Base-by-base conservation (phyloP, 2,113 vertebrate species). In the Oophaga pumilio region DNA sequence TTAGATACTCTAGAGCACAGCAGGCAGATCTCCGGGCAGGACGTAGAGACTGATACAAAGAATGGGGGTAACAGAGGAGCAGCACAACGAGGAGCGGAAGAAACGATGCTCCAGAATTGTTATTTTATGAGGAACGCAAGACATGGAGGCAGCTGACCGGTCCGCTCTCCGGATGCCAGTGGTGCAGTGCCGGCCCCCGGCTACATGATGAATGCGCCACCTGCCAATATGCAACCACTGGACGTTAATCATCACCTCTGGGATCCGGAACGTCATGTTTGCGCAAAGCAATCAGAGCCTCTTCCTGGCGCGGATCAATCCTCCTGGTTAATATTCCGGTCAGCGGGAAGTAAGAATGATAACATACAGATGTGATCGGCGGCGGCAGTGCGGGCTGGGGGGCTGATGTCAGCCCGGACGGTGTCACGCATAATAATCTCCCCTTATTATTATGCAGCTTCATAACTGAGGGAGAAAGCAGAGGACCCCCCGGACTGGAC, bases 331-430 rank as follows among this genome's bases (percentile, higher is more conserved):
- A 86, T 86, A 86, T 86, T 86, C 83, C 26, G 83, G 83, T 59
- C 76, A 87, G 76, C 62, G 18, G 64, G 56, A 80, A 43, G 62
- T n/a, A 53, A 53, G 57, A 80, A 56, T 87, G 74, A 86, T 86
- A 52, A 57, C 26, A 87, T 77, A 80, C 62, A 56, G 71, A 69
- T 87, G 76, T 69, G 76, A 26, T 76, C 28, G 15, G 57, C 57
- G 57, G 57, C 33, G 26, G 68, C 43, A 10, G 66, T 7, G 22
- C 66, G 15, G 64, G 52, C 52, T 43, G 53, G 64, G 69, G 76
- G 66, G 85, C 76, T 68, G 60, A 79, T 78, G 76, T 86, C 24
- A 90, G 56, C 76, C 85, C 52, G 89, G 91, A 87, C 57, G 85
- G 33, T n/a, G 66, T 87, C 89, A 76, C 50, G 43, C 81, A 84